Base-by-base conservation (phyloP, 2,888 invertebrate genomes). In the Standfussiana lucernea region DNA sequence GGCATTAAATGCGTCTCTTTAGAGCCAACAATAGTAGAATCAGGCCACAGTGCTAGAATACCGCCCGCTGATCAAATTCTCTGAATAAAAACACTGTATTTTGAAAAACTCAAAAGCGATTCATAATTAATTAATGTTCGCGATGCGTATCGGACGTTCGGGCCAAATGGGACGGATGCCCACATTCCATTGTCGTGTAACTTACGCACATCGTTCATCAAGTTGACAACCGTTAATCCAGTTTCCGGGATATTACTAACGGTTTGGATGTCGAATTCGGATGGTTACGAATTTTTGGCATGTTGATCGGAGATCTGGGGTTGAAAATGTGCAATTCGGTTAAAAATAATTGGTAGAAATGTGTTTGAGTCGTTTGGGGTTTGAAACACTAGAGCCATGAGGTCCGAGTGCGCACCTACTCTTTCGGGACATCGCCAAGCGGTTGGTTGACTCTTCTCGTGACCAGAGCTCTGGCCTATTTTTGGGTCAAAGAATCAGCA, bases 181-280 rank as follows among this genome's bases (percentile, higher is more conserved):
- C 94, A 94, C 96, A 96, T 96, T 93, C 95, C 95, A 95, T 95
- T 95, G 95, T 95, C 94, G 94, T 94, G 95, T 95, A 95, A 94
- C 96, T 95, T 95, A 95, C 95, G 95, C 95, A 95, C 96, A 92
- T 96, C 96, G 95, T 96, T 93, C 94, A 95, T 96, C 96, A 96
- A 93, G 94, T 95, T 96, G 96, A 96, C 96, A 96, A 96, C 95
- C 96, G 96, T 96, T 96, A 96, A 96, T 96, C 95, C 95, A 95
- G 96, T 95, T 95, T 96, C 96, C 96, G 95, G 95, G 90, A 79
- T 88, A 86, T 85, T 94, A 95, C 95, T 87, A 89, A 59, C 62
- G 79, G 80, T 90, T 85, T 79, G 87, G 80, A 80, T 87, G 83
- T 76, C 79, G 75, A 72, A 68, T 77, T 50, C 50, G 50, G 11